These are phyloP conservation scores for Macrosteles quadrilineatus DNA, from an alignment of 1,140 invertebrate genomes.

Conservation along the genomic window DNA sequence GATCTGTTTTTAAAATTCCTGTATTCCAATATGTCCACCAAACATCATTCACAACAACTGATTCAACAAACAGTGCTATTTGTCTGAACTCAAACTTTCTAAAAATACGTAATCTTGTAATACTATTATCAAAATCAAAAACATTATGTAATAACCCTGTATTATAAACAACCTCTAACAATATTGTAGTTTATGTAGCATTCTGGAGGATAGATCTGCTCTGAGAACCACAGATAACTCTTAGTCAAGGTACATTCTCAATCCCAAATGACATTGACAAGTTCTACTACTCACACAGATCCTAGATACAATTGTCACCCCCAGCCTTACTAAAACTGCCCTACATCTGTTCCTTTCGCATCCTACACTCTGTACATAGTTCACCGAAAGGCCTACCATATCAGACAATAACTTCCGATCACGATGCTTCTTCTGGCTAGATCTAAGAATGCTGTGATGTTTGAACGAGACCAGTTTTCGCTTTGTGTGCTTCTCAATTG, in stretches of 20 bases:
- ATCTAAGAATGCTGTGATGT: not conserved
- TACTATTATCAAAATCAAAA: too few relatives aligned
- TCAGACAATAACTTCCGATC: not conserved
- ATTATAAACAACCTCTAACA: too few relatives aligned
- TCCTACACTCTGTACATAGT: not conserved
- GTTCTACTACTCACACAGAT: not conserved
- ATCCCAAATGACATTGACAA: not conserved
- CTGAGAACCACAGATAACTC: not conserved
- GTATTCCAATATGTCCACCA: too few relatives aligned
- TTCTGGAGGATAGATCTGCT: not conserved
- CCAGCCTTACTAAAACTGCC: not conserved
- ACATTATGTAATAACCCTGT: too few relatives aligned
- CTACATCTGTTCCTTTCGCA: not conserved
- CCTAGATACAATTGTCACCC: not conserved
- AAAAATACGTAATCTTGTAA: too few relatives aligned
- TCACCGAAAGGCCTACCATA: slow-evolving; percentile 7
- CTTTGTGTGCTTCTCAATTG: slow-evolving; percentile 8
- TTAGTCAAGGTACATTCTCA: not conserved
- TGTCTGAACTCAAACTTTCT: too few relatives aligned
- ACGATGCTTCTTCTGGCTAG: not conserved
- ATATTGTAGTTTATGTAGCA: not conserved
- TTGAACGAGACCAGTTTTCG: not conserved
- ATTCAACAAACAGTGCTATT: too few relatives aligned
- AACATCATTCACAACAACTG: too few relatives aligned
- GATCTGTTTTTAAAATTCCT: too few relatives aligned